A percentile compares a stretch with the other conserved stretches of the same genome.
These are phyloP conservation scores for Arctopsyche grandis DNA, from an alignment of 1,140 invertebrate genomes.

Conservation along the genomic window DNA sequence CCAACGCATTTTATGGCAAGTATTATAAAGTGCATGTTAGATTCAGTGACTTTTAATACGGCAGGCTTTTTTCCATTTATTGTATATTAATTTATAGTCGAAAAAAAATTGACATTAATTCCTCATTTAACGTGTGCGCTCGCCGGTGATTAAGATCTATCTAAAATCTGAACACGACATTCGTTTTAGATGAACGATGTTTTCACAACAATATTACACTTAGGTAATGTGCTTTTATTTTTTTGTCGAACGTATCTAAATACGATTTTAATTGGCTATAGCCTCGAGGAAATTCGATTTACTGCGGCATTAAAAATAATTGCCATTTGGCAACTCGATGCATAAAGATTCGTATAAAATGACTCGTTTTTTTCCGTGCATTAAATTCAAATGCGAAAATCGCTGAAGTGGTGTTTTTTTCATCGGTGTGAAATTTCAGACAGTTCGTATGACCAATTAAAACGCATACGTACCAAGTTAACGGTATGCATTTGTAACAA, in stretches of 20 bases:
- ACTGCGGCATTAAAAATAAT: slow-evolving; percentile 26
- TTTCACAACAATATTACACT: background rate
- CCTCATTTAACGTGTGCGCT: too few species aligned
- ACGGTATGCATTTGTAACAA: background rate
- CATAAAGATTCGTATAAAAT: too few species aligned
- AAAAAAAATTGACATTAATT: too few species aligned
- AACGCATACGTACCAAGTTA: background rate
- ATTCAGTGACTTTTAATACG: too few species aligned
- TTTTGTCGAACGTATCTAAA: background rate
- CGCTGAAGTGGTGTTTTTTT: too few species aligned
- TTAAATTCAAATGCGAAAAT: too few species aligned
- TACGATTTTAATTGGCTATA: slow-evolving; percentile 19
- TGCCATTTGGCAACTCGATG: background rate
- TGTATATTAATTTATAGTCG: too few species aligned
- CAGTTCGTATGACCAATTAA: background rate
- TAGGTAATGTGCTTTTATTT: background rate
- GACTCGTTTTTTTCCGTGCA: too few species aligned
- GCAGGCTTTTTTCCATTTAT: too few species aligned
- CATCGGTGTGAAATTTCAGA: background rate
- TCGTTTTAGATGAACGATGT: slow-evolving; percentile 8
- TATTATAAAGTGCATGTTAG: too few species aligned
- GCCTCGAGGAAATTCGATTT: slow-evolving; percentile 22
- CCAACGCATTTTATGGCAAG: too few species aligned
- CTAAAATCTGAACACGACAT: background rate
- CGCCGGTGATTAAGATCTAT: background rate